These are phyloP conservation scores for Brachyptera risi DNA, from an alignment of 2,888 invertebrate species.

Conservation along the genomic window DNA sequence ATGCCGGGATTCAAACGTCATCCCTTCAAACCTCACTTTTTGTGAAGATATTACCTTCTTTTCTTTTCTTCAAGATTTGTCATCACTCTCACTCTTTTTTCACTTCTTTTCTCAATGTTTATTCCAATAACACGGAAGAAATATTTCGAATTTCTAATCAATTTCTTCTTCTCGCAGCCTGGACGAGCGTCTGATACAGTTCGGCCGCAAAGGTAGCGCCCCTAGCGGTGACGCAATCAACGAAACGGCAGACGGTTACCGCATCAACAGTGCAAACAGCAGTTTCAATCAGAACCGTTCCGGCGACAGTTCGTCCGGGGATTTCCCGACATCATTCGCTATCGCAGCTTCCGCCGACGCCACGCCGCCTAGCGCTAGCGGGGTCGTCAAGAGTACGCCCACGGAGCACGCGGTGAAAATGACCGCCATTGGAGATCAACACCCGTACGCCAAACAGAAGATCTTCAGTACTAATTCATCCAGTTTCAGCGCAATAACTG, in stretches of 20 bases:
- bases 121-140: too few species aligned
- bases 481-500: background rate
- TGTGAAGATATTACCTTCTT: too few species aligned
- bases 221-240: slow-evolving; percentile 33
- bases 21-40: too few species aligned
- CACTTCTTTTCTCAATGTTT: too few species aligned
- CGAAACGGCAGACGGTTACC: slow-evolving; percentile 24
- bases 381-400: background rate
- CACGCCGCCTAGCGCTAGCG: background rate
- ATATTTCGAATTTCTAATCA: too few species aligned
- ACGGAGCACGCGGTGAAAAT: background rate
- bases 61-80: too few species aligned
- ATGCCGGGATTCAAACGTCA: too few species aligned
- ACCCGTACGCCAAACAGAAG: background rate
- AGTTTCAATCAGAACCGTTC: slow-evolving; percentile 32
- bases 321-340: too few species aligned
- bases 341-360: background rate
- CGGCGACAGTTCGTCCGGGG: slow-evolving; percentile 35
- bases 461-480: background rate
- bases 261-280: slow-evolving; percentile 31
- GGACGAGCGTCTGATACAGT: slow-evolving; percentile 58
- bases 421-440: too few species aligned
- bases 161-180: slow-evolving; percentile 46
- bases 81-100: too few species aligned
- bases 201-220: slow-evolving; percentile 37